A percentile compares a stretch with the other conserved stretches of the same genome.
phyloP scores from a whole-genome alignment of 2,113 vertebrate species.

The Boleophthalmus pectinirostris region DNA sequence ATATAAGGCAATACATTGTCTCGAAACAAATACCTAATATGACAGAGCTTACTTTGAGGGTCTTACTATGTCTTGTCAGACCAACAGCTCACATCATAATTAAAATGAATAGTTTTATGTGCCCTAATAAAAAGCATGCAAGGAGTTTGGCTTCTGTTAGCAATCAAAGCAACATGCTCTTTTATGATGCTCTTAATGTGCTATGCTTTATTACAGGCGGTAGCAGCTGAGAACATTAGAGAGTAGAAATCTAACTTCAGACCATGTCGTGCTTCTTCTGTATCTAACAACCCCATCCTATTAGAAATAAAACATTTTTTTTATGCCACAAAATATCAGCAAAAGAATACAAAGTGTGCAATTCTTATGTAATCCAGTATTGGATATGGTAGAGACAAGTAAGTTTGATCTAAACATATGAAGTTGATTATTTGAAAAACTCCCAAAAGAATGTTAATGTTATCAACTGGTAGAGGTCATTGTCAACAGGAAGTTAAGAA shows the following conservation, averaged over 20 bases:
- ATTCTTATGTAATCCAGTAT: too few species aligned
- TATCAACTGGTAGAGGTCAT: background rate
- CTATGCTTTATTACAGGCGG: background rate
- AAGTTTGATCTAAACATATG: background rate
- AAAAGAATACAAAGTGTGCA: too few species aligned
- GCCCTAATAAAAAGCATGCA: constrained; percentile 12
- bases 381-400: too few species aligned
- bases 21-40: background rate
- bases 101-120: background rate
- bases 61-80: background rate
- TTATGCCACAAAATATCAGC: too few species aligned
- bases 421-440: background rate
- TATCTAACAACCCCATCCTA: too few species aligned
- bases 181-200: background rate
- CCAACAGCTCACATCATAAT: background rate
- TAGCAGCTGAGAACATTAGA: background rate
- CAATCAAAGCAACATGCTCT: constrained; percentile 9
- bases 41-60: background rate
- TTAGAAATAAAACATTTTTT: too few species aligned
- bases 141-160: background rate
- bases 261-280: background rate
- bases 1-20: background rate
- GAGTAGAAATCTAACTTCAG: background rate
- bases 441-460: background rate
- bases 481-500: background rate